Percentiles rank a stretch among this genome's conserved stretches.
Evolutionary conservation across 2,113 vertebrate species (phyloP).

Genomic region (Brienomyrus longianalis): DNA sequence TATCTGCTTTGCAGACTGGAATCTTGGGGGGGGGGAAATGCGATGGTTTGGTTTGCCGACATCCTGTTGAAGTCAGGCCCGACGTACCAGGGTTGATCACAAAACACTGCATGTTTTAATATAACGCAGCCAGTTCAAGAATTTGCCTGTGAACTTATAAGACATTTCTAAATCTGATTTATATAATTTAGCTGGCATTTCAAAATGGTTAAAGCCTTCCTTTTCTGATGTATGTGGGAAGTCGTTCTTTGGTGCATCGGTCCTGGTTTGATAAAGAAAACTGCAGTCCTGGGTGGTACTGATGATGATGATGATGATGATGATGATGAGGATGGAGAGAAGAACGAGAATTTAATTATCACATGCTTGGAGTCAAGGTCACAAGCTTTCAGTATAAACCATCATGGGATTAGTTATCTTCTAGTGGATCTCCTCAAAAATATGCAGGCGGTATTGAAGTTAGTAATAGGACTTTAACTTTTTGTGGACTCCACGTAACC

Average conservation of each 20-base stretch:
- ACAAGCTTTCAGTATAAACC: conserved; percentile 29
- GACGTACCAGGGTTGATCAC: background rate
- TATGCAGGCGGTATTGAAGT: background rate
- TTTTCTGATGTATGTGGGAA: background rate
- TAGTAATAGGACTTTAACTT: background rate
- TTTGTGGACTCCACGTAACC: background rate
- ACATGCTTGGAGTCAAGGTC: conserved; percentile 21
- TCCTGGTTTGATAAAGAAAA: background rate
- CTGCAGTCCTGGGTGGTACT: background rate
- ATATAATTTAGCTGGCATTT: background rate
- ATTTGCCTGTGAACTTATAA: background rate
- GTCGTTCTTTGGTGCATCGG: background rate
- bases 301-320: too few relatives aligned
- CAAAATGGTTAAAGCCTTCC: background rate
- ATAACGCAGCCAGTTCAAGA: background rate
- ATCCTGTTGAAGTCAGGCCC: background rate
- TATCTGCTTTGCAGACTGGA: background rate
- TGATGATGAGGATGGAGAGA: background rate
- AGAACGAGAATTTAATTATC: background rate
- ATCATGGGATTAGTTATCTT: conserved; percentile 41
- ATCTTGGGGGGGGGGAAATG: background rate
- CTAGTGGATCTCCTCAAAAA: conserved; percentile 3
- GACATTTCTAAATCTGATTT: background rate
- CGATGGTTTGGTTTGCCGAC: background rate
- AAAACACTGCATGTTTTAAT: background rate